A percentile compares a stretch with the other conserved stretches of the same genome.
Conservation (phyloP, 1,140 invertebrate species). For the Harlomillsia oculata region DNA sequence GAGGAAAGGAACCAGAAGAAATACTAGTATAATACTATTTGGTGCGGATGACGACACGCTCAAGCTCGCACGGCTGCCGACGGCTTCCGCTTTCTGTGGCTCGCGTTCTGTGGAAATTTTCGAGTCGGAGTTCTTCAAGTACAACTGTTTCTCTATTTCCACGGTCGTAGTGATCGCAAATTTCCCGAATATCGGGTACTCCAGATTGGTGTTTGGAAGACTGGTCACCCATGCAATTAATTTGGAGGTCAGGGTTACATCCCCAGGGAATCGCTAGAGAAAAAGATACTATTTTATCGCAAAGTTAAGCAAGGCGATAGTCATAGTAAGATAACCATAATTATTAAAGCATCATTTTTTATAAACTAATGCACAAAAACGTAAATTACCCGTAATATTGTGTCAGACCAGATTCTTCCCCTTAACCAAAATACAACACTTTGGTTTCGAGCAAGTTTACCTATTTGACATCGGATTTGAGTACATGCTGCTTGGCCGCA, state of each 20-base stretch:
- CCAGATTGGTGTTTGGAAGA: constrained; percentile 59
- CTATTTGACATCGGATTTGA: constrained; percentile 60
- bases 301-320: no score
- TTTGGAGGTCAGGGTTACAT: constrained; percentile 60
- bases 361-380: no score
- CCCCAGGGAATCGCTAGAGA: constrained; percentile 43
- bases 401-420: constrained; percentile 64
- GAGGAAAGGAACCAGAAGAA: no score
- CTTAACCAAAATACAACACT: constrained; percentile 68
- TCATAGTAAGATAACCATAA: neutral
- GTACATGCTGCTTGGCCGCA: constrained; percentile 66
- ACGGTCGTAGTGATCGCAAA: constrained; percentile 57
- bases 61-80: no score
- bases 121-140: no score
- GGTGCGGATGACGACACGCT: no score
- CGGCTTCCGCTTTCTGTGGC: no score
- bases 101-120: no score
- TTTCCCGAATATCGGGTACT: constrained; percentile 46
- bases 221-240: constrained; percentile 59
- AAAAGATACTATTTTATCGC: neutral
- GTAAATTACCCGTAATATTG: constrained; percentile 58
- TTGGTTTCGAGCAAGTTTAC: constrained; percentile 54
- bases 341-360: no score
- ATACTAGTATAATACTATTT: no score
- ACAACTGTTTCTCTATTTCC: constrained; percentile 54